Evolutionary conservation across 2,888 invertebrate genomes (phyloP), one percentile per base, ranked within the genome.

Genomic region (Amphimallon solstitiale): DNA sequence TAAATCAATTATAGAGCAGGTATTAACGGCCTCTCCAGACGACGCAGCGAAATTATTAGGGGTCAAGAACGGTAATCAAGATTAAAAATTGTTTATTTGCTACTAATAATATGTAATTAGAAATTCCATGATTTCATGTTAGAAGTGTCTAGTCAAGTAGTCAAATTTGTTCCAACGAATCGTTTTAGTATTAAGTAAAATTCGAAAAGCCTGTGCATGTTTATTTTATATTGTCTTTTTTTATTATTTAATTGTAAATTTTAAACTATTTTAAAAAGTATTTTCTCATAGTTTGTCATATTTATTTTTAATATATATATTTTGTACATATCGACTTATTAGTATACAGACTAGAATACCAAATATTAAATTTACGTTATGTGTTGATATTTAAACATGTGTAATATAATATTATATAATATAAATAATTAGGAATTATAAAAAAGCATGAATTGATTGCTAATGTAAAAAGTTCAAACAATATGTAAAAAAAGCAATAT

Each of bases 11-110:
- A 91, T 97, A 62, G 95, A 96, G 77, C 91, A 92, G 81, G 87
- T 93, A 70, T 86, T 96, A 34, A 88, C 91, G 2, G 92, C 93
- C 21, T 89, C 92, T 0, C 89, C 90, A 71, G 94, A 94, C 79
- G 95, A 95, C 19, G 95, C 95, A 0, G 93, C 94, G 79, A 87
- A 95, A 70, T 84, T 96, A 19, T 92, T 96, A 19, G 92, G 95
- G 59, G 91, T 93, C 69, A 91, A 90, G 69, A 84, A 82, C 71
- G 82, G 83, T 48, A 81, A 80, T 68, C 63, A 68, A 59, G 73
- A 74, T 35, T 65, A 65, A 21, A 10, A 1, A 40, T 43, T 48
- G 12, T 37, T 34, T 35, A 51, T 12, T 60, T 29, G 19, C 37
- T 63, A 14, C 15, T 21, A 43, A 29, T 12, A 14, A 63, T 37